These are phyloP conservation scores for Amphiprion clarkii DNA, from an alignment of 2,797 vertebrate genomes.

Conservation along the genomic window DNA sequence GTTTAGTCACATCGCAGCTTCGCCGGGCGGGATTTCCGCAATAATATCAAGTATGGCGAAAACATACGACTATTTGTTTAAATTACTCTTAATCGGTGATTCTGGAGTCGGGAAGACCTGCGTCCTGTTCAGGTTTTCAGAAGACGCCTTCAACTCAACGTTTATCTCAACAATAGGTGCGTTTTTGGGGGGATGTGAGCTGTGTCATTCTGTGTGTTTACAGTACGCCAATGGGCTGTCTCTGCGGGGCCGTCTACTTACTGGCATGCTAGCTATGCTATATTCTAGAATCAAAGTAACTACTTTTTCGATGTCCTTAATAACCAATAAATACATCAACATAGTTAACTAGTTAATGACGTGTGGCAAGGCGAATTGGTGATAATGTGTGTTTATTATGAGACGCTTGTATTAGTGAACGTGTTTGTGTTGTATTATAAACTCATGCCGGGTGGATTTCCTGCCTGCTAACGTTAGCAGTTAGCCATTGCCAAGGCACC, in stretches of 20 bases:
- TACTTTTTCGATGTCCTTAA: too few species aligned
- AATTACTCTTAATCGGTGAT: conserved; percentile 97
- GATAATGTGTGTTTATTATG: neutral
- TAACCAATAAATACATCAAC: neutral
- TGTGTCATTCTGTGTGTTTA: conserved; percentile 54
- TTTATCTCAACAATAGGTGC: conserved; percentile 98
- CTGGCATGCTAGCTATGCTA: conserved; percentile 51
- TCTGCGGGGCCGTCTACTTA: conserved; percentile 62
- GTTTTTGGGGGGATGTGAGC: conserved; percentile 9
- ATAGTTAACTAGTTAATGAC: too few species aligned
- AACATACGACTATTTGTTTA: conserved; percentile 98
- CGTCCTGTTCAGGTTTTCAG: conserved; percentile 96
- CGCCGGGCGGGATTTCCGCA: conserved; percentile 89
- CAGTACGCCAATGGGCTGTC: conserved; percentile 20
- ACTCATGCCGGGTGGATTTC: conserved; percentile 43
- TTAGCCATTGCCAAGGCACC: conserved; percentile 35
- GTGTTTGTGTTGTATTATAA: neutral
- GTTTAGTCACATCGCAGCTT: conserved; percentile 32
- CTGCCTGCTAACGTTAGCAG: conserved; percentile 32
- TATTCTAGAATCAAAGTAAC: neutral
- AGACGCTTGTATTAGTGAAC: accelerated
- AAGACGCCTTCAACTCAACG: conserved; percentile 97
- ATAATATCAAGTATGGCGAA: conserved; percentile 94
- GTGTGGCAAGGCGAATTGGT: accelerated
- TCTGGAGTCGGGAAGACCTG: conserved; percentile 98